phyloP scores from a whole-genome alignment of 64 coral and sea anemone species.

The Montipora efflorescens region DNA sequence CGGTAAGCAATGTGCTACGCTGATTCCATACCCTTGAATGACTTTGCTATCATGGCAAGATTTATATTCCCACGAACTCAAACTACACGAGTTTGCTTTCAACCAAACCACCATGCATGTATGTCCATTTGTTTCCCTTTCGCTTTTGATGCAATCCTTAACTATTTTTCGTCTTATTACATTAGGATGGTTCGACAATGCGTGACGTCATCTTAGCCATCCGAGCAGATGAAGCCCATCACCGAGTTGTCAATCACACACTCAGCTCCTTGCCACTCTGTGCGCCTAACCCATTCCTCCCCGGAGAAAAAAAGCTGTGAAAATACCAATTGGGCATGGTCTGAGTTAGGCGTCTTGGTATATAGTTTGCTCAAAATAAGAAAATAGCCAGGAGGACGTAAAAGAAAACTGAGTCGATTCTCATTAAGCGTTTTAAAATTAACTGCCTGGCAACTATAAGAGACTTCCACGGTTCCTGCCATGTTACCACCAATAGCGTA shows the following conservation, averaged over 20 bases:
- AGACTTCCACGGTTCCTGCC: no score
- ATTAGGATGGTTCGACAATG: slow-evolving; percentile 86
- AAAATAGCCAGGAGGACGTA: no score
- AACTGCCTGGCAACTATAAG: no score
- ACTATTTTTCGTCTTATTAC: background rate
- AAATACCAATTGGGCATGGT: background rate
- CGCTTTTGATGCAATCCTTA: background rate
- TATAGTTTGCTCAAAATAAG: no score
- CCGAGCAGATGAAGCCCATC: slow-evolving; percentile 97
- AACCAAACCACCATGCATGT: background rate
- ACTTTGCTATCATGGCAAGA: no score
- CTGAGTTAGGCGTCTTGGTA: no score
- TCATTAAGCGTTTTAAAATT: no score
- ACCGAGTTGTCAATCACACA: slow-evolving; percentile 96
- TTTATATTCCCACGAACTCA: no score
- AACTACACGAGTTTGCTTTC: no score
- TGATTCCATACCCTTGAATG: no score
- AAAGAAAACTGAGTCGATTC: no score
- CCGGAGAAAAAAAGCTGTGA: slow-evolving; percentile 93
- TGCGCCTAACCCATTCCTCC: slow-evolving; percentile 90
- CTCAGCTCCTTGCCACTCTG: slow-evolving; percentile 79
- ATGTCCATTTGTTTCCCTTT: background rate
- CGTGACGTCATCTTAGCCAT: slow-evolving; percentile 97
- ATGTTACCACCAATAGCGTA: no score
- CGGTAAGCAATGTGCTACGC: slow-evolving; percentile 58